These are phyloP conservation scores for Rhea pennata DNA, from an alignment of 2,113 vertebrate genomes.

Conservation along the genomic window DNA sequence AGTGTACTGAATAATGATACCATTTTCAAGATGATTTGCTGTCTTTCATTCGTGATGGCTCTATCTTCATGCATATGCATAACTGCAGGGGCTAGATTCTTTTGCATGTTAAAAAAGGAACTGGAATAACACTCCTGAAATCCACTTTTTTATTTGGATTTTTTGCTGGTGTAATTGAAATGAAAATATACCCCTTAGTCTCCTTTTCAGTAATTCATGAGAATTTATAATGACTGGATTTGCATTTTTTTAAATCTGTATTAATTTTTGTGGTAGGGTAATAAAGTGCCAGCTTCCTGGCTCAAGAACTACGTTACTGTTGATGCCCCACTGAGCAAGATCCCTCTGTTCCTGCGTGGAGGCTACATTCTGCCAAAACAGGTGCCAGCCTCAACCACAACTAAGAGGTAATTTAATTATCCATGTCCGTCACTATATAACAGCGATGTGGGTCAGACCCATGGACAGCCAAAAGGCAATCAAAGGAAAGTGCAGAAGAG, in stretches of 20 bases:
- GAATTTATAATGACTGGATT: neutral
- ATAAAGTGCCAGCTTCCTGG: conserved; percentile 2
- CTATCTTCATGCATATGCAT: conserved; percentile 7
- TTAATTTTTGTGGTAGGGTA: conserved; percentile 4
- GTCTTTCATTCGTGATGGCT: conserved; percentile 29
- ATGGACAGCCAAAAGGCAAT: neutral
- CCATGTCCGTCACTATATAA: neutral
- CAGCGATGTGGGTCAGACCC: fast-evolving
- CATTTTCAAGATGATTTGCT: conserved; percentile 20
- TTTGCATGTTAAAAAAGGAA: neutral
- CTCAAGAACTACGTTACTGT: conserved; percentile 23
- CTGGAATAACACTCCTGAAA: neutral
- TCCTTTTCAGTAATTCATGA: neutral
- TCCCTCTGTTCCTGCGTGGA: conserved; percentile 63
- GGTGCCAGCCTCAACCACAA: conserved; percentile 35
- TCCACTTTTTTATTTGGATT: neutral
- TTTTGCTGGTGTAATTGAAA: neutral
- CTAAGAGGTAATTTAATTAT: neutral
- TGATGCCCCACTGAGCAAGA: conserved; percentile 20
- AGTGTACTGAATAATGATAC: neutral
- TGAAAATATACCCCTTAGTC: neutral
- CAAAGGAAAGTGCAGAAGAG: neutral
- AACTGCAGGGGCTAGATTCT: conserved; percentile 11
- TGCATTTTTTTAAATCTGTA: neutral
- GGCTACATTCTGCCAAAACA: conserved; percentile 57